Evolutionary conservation across 2,797 vertebrate species (phyloP).

Genomic region (Urosaurus nigricauda): DNA sequence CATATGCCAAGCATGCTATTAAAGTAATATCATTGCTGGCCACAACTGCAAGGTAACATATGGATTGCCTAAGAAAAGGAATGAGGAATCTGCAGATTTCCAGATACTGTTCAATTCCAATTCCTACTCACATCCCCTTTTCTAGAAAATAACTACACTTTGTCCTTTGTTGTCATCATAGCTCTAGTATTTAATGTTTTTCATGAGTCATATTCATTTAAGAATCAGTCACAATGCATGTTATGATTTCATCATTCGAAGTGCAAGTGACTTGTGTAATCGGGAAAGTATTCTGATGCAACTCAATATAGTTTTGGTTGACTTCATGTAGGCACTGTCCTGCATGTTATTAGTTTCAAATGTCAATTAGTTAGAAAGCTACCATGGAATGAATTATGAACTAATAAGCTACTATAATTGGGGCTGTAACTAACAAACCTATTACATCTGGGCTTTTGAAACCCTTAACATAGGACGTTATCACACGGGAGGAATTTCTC

Average conservation of each 20-base stretch:
- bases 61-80: not conserved
- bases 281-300: not conserved
- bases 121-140: not conserved
- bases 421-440: not conserved
- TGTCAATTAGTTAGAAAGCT: not conserved
- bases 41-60: not conserved
- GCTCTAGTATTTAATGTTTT: not conserved
- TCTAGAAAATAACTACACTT: not conserved
- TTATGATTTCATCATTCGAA: not conserved
- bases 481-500: too few species aligned
- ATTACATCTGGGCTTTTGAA: not conserved
- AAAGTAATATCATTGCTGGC: not conserved
- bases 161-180: not conserved
- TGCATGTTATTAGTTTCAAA: constrained; percentile 1
- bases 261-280: not conserved
- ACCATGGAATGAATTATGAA: not conserved
- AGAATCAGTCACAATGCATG: not conserved
- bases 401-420: not conserved
- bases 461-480: not conserved
- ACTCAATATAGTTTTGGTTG: not conserved
- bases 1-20: not conserved
- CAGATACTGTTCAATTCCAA: not conserved
- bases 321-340: not conserved
- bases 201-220: not conserved
- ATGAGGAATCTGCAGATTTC: not conserved